A percentile compares a stretch with the other conserved stretches of the same genome.
phyloP scores from a whole-genome alignment of 2,797 vertebrate genomes.

The Bradypodion ventrale region DNA sequence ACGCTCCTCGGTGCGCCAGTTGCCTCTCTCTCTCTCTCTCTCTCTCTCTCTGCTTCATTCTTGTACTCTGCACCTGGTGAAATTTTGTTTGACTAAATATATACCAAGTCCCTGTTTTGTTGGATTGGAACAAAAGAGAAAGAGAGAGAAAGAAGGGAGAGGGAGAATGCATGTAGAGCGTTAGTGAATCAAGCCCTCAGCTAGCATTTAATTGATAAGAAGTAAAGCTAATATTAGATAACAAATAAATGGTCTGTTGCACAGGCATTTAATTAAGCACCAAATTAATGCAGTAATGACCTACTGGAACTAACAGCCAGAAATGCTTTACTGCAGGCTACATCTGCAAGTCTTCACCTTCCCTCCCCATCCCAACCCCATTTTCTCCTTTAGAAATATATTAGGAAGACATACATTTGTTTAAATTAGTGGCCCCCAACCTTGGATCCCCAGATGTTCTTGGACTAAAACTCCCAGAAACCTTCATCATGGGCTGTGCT shows the following conservation, averaged over 20 bases:
- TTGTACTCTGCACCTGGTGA: conserved; percentile 49
- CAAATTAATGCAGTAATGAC: conserved; percentile 87
- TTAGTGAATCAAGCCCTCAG: conserved; percentile 83
- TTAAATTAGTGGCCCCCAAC: no score
- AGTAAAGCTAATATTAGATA: conserved; percentile 88
- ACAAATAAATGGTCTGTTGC: conserved; percentile 87
- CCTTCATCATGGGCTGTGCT: background rate
- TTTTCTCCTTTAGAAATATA: conserved; percentile 62
- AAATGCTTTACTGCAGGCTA: conserved; percentile 79
- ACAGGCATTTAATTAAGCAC: conserved; percentile 87
- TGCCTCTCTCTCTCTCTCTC: background rate
- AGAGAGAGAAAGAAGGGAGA: conserved; percentile 35
- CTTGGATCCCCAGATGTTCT: no score
- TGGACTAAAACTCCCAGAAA: no score
- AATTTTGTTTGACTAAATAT: conserved; percentile 67
- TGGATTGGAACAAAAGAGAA: conserved; percentile 75
- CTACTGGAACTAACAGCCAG: conserved; percentile 85
- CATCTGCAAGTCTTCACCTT: conserved; percentile 82
- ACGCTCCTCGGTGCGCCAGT: background rate
- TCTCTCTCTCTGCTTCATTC: background rate
- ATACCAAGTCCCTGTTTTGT: conserved; percentile 67
- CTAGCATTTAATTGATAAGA: conserved; percentile 86
- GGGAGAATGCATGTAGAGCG: conserved; percentile 70
- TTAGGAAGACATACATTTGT: conserved; percentile 72
- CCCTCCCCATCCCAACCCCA: conserved; percentile 36